Evolutionary conservation across 2,113 vertebrate genomes (phyloP), one percentile per base, ranked within the genome.

Genomic region (Nettapus auritus): DNA sequence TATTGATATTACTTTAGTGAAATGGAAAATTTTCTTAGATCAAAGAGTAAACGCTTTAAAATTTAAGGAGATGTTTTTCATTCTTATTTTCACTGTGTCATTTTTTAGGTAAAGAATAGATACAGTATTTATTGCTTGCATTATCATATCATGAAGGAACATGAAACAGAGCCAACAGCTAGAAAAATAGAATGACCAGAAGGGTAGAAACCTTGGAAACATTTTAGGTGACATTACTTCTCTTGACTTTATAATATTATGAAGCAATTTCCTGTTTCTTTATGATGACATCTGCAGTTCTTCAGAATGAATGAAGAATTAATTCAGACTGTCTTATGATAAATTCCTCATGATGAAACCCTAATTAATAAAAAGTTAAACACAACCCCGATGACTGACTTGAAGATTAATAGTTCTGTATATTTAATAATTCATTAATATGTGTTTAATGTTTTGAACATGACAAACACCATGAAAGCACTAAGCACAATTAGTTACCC

Each of bases 361-460:
- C 55, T 70, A 94, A 67, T 91, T 92, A 86, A 77, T 77, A 82
- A 78, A 50, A 29, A 73, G 44, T 28, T 91, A 87, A 91, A 73
- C 46, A 81, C 9, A 90, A 46, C 18, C 38, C 57, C 69, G 46
- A 56, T 66, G n/a, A 63, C 18, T 67, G 31, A 80, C 90, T 83
- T 93, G 2, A 20, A 85, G 40, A 76, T 70, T 77, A 73, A 7
- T 55, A 68, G 9, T 9, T 82, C 40, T 85, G 14, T 67, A 59
- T 86, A 40, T 82, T 94, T 96, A 57, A 71, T 96, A 94, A 85
- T 89, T 96, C 90, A 93, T 93, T 94, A 78, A 57, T 6, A 55
- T 80, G 93, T 92, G 8, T 86, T 87, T 88, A 76, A 76, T 91
- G 50, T 79, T 82, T 73, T 80, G 40, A 91, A 76, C 18, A 60